Evolutionary conservation across 2,113 vertebrate species (phyloP).

Genomic region (Nycticryphes semicollaris): DNA sequence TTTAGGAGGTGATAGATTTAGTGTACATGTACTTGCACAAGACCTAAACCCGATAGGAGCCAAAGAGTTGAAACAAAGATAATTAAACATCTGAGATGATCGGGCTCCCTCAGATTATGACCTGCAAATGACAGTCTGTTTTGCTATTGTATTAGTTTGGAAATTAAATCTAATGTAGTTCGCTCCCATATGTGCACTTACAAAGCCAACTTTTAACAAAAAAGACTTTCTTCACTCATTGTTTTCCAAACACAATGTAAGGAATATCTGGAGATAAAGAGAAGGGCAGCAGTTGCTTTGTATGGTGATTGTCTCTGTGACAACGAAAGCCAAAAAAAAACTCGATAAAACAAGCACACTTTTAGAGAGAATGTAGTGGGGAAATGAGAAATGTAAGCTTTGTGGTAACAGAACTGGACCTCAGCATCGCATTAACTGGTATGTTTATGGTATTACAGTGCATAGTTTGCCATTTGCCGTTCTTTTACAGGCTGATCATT

Average conservation of each 20-base stretch:
- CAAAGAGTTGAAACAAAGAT: constrained; percentile 1
- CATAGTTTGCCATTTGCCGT: background rate
- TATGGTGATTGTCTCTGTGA: background rate
- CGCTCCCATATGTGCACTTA: background rate
- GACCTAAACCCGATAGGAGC: background rate
- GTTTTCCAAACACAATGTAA: background rate
- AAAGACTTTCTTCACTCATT: background rate
- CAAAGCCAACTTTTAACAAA: background rate
- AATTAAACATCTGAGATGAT: background rate
- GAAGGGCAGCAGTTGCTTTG: background rate
- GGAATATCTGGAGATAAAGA: background rate
- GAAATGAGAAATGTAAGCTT: background rate
- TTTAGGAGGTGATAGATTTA: background rate
- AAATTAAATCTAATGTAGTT: background rate
- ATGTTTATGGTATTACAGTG: background rate
- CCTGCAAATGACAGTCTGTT: background rate
- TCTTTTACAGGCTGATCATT: background rate
- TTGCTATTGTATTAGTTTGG: background rate
- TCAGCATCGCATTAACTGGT: background rate
- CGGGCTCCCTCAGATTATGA: background rate
- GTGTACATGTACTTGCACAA: background rate
- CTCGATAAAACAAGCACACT: background rate
- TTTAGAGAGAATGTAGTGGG: background rate
- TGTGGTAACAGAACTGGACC: background rate
- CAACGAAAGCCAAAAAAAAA: background rate